Conservation (phyloP, 2,888 invertebrate species). For the Lasioglossum leucozonium region DNA sequence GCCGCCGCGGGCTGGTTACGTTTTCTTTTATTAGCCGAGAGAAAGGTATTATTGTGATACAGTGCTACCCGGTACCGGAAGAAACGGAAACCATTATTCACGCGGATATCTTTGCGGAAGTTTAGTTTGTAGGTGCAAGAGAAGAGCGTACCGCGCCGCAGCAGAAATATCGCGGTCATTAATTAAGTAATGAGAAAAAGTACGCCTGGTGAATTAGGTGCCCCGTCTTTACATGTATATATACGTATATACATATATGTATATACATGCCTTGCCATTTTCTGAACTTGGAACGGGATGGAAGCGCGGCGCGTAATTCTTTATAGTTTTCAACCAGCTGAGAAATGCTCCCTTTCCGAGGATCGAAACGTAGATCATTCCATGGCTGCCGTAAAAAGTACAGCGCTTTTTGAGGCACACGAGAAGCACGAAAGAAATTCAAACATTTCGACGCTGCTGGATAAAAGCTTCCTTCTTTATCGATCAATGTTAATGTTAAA, state of each 20-base stretch:
- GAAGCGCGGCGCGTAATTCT: background rate
- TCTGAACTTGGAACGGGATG: background rate
- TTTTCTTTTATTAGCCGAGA: slow-evolving; percentile 54
- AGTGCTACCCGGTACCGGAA: slow-evolving; percentile 44
- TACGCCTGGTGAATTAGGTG: slow-evolving; percentile 32
- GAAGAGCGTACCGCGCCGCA: background rate
- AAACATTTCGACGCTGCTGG: background rate
- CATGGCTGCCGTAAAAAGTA: background rate
- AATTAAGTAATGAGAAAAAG: slow-evolving; percentile 46
- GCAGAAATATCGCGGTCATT: slow-evolving; percentile 37
- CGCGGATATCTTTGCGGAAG: slow-evolving; percentile 52
- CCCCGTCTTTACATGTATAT: slow-evolving; percentile 19
- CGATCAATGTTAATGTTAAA: background rate
- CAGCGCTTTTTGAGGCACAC: background rate
- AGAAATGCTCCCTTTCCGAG: background rate
- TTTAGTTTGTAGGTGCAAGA: slow-evolving; percentile 45
- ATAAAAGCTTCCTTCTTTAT: background rate
- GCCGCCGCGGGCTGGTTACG: background rate
- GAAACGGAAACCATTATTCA: slow-evolving; percentile 62
- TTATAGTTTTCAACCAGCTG: slow-evolving; percentile 7
- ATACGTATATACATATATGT: slow-evolving; percentile 12
- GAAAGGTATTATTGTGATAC: slow-evolving; percentile 58
- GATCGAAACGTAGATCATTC: background rate
- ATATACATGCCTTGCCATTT: slow-evolving; percentile 10
- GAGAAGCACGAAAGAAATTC: background rate